These are phyloP conservation scores for Umimayanthus chanpuru DNA, from an alignment of 92 coral and sea anemone species.

Conservation along the genomic window DNA sequence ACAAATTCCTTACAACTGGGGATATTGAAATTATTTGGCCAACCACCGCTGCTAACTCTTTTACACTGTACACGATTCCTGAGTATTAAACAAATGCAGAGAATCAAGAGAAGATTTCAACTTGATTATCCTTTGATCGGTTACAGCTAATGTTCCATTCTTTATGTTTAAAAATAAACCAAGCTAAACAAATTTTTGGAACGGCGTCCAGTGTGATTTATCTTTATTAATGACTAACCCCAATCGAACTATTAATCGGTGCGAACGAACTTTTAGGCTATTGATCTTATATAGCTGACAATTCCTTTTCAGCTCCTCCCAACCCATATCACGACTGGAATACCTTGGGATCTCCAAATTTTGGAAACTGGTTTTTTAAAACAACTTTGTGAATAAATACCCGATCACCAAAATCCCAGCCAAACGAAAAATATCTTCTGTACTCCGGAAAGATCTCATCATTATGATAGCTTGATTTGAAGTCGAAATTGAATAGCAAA, in stretches of 20 bases:
- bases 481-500: too few species aligned
- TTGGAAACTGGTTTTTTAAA: background rate
- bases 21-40: slow-evolving; percentile 45
- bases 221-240: background rate
- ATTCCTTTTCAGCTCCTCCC: too few species aligned
- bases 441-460: too few species aligned
- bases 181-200: slow-evolving; percentile 3
- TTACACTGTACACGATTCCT: slow-evolving; percentile 3
- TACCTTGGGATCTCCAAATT: background rate
- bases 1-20: too few species aligned
- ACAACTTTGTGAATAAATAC: slow-evolving; percentile 27
- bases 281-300: background rate
- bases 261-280: slow-evolving; percentile 26
- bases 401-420: too few species aligned
- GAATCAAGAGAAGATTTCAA: slow-evolving; percentile 13
- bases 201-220: too few species aligned
- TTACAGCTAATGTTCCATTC: background rate
- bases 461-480: too few species aligned
- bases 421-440: too few species aligned
- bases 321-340: slow-evolving; percentile 4
- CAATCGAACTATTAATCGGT: background rate
- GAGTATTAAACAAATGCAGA: too few species aligned
- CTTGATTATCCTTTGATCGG: slow-evolving; percentile 12
- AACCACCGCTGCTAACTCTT: slow-evolving; percentile 36
- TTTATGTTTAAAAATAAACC: background rate